Percentiles rank a stretch among this genome's conserved stretches.
These are phyloP conservation scores for Bryconaethiops microstoma DNA, from an alignment of 2,797 vertebrate species.

Conservation along the genomic window DNA sequence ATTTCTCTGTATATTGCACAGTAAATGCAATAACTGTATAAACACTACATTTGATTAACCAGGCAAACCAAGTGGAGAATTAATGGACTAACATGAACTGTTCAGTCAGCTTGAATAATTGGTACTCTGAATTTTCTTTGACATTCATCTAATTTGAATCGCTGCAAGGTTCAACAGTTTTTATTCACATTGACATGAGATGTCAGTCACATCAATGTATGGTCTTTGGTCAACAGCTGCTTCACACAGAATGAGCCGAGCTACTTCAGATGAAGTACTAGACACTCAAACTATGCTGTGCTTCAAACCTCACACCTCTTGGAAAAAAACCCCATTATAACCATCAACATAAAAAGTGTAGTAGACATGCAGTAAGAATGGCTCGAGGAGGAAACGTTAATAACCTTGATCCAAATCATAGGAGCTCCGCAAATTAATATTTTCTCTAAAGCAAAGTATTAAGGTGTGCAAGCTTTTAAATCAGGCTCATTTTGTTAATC, in stretches of 20 bases:
- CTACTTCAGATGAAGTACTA: neutral
- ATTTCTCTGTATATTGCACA: neutral
- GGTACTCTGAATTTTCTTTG: slow-evolving; percentile 8
- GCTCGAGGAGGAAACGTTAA: neutral
- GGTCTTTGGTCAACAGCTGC: slow-evolving; percentile 2
- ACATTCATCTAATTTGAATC: slow-evolving; percentile 24
- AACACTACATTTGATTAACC: neutral
- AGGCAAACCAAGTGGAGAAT: neutral
- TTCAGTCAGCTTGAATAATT: slow-evolving; percentile 22
- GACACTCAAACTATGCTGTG: neutral
- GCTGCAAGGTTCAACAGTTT: slow-evolving; percentile 13
- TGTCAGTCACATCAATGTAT: neutral
- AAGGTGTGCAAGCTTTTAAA: slow-evolving; percentile 8
- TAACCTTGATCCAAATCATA: slow-evolving; percentile 7
- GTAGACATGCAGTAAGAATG: neutral
- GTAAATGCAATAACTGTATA: neutral
- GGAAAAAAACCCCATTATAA: neutral
- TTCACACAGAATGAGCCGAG: neutral
- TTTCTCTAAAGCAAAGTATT: neutral
- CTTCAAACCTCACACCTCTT: neutral
- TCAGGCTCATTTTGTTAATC: slow-evolving; percentile 8
- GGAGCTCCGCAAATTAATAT: neutral
- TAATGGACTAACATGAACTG: slow-evolving; percentile 11
- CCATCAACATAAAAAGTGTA: neutral
- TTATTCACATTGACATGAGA: slow-evolving; percentile 23